Evolutionary conservation across 2,113 vertebrate species (phyloP).

Genomic region (Glaucomys volans): DNA sequence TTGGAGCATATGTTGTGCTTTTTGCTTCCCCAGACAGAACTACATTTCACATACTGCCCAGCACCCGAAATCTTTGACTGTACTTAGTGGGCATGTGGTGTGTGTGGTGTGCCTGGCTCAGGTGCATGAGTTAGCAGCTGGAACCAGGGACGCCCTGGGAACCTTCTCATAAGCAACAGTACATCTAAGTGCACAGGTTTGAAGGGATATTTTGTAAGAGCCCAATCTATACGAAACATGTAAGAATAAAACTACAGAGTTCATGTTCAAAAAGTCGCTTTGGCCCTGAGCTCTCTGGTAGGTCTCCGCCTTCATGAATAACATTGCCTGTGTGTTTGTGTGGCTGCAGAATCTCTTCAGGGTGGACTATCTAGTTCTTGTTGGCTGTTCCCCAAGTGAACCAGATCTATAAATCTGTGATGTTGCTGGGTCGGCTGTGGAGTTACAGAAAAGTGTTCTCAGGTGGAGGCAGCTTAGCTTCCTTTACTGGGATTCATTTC

Average conservation of each 20-base stretch:
- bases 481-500: background rate
- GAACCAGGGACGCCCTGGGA: background rate
- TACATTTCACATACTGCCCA: background rate
- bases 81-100: background rate
- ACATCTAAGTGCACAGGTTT: background rate
- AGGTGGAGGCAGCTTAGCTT: background rate
- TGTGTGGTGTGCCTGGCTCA: background rate
- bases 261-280: slow-evolving; percentile 16
- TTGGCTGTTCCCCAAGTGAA: background rate
- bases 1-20: background rate
- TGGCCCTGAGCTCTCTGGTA: background rate
- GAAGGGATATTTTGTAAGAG: background rate
- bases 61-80: background rate
- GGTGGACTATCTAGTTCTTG: background rate
- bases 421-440: background rate
- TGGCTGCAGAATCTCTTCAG: background rate
- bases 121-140: background rate
- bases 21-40: slow-evolving; percentile 18
- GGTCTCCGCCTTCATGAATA: background rate
- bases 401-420: background rate
- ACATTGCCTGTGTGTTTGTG: background rate
- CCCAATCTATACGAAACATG: background rate
- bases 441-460: background rate
- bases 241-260: slow-evolving; percentile 9
- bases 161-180: background rate